These are phyloP conservation scores for Semnopithecus entellus DNA, from an alignment of 2,113 vertebrate species.

Conservation along the genomic window DNA sequence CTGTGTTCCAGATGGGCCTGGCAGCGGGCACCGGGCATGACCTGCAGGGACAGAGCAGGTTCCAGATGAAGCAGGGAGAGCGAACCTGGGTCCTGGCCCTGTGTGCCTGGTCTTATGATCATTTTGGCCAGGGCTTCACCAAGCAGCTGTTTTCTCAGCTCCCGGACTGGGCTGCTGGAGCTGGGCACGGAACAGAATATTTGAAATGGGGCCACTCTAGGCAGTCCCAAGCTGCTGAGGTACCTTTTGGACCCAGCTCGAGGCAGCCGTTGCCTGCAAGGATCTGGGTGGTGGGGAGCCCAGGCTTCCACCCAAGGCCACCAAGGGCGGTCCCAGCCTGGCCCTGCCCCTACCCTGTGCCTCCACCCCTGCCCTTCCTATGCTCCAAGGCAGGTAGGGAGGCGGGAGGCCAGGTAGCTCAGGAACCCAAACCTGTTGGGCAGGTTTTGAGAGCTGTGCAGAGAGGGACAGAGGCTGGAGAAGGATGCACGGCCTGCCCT, in stretches of 20 bases:
- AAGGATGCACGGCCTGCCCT: conserved; percentile 33
- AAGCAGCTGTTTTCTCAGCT: not conserved
- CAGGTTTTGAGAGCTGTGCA: conserved; percentile 78
- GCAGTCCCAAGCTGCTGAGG: not conserved
- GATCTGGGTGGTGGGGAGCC: not conserved
- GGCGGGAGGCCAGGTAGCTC: conserved; percentile 74
- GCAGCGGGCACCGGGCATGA: not conserved
- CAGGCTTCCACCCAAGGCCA: not conserved
- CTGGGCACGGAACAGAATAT: not conserved
- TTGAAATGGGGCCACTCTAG: not conserved
- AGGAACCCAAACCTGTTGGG: conserved; percentile 76
- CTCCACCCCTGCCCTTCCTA: conserved; percentile 65
- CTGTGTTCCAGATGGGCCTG: not conserved
- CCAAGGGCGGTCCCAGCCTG: not conserved
- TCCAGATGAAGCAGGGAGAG: not conserved
- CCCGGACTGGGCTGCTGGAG: not conserved
- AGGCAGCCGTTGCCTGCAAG: not conserved
- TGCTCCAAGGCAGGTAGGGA: not conserved
- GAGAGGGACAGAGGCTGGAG: not conserved
- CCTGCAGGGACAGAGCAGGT: not conserved
- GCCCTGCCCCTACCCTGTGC: conserved; percentile 56
- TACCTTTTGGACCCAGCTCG: fast-evolving
- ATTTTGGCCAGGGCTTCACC: not conserved
- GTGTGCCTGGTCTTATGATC: not conserved
- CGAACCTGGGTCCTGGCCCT: not conserved